Percentiles rank a stretch among this genome's conserved stretches.
phyloP scores from a whole-genome alignment of 1,140 invertebrate genomes.

The Apolygus lucorum region DNA sequence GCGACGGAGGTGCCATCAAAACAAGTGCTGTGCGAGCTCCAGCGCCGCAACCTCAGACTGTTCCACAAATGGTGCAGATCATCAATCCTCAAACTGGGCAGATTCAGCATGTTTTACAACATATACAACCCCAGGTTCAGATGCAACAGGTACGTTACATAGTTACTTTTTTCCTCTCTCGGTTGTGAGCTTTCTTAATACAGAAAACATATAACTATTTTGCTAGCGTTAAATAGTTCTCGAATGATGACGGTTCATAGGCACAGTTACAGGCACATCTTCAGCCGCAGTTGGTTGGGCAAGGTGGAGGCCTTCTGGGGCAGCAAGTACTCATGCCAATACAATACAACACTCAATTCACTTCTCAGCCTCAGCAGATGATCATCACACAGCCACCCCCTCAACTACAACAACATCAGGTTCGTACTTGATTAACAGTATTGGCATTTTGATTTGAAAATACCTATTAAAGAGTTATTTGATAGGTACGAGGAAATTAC shows the following conservation, averaged over 20 bases:
- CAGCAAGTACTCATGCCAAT: slow-evolving; percentile 24
- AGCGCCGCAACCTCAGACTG: not conserved
- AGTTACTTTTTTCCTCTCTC: too few species aligned
- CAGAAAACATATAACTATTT: too few species aligned
- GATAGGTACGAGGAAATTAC: too few species aligned
- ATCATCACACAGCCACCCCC: slow-evolving; percentile 2
- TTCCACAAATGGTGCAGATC: slow-evolving; percentile 25
- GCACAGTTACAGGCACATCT: not conserved
- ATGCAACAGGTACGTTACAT: slow-evolving; percentile 25
- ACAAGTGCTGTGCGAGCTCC: not conserved
- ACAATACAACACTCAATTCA: not conserved
- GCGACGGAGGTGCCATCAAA: not conserved
- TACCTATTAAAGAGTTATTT: too few species aligned
- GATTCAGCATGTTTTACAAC: slow-evolving; percentile 23
- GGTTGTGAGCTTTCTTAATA: too few species aligned
- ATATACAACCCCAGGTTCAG: slow-evolving; percentile 24
- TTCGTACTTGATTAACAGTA: too few species aligned
- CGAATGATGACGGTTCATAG: too few species aligned
- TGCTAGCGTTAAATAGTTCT: not conserved
- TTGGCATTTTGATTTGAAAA: not conserved
- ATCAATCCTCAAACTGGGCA: slow-evolving; percentile 27
- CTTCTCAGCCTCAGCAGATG: slow-evolving; percentile 17
- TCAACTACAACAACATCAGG: slow-evolving; percentile 22
- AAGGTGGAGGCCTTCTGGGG: slow-evolving; percentile 5
- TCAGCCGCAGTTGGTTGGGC: not conserved